Evolutionary conservation across 2,113 vertebrate genomes (phyloP), one percentile per base, ranked within the genome.

Genomic region (Hemichromis elongatus): DNA sequence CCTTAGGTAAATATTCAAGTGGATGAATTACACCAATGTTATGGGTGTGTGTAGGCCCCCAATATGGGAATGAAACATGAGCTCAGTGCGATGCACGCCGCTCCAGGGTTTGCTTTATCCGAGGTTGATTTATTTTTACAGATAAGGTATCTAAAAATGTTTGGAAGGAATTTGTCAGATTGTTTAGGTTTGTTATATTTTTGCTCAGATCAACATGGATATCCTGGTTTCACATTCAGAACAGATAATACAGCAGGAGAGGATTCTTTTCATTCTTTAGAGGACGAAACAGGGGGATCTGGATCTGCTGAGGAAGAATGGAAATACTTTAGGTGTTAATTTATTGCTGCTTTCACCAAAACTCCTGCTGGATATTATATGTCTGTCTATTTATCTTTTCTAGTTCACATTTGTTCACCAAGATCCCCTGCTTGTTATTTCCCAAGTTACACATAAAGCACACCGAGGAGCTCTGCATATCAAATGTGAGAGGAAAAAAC

Each of bases 401-500:
- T 86, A 90, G 84, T 92, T 92, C 89, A 81, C 86, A 90, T 88
- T 91, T 90, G 83, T 86, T 83, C 90, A 85, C 77, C 75, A 86
- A 80, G 63, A 86, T 88, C 80, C 79, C 77, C 21, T 82, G 63
- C 85, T 80, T 80, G 84, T 83, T 84, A 73, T 73, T 30, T 93
- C 93, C 91, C 91, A 82, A 77, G 90, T 91, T 90, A 79, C 87
- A 90, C 93, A 90, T 96, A 95, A 95, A 95, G 81, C 90, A 92
- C 59, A 80, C 37, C 37, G 75, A 57, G 80, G 54, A 83, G 88
- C 90, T 63, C 87, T 83, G 35, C 85, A 80, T 81, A 81, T 82
- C 52, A 83, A 70, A 77, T 89, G 81, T 63, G 84, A 84, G 57
- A 82, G 81, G 61, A 77, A 85, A 91, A 91, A 78, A 61, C 55